Conservation (phyloP, 2,888 invertebrate species). For the Rhodophaea formosa region DNA sequence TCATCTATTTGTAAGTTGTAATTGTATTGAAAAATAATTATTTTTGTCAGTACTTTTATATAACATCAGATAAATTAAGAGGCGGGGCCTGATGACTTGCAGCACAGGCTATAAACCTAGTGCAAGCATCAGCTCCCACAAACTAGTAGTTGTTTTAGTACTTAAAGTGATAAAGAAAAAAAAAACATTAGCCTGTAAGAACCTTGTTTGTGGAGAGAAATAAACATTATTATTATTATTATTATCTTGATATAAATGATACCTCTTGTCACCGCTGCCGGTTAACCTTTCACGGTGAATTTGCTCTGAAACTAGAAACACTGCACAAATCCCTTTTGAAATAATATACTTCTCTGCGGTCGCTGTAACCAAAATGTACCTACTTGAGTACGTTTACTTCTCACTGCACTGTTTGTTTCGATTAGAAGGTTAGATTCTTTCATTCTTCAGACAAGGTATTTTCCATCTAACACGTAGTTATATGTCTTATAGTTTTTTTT, state of each 20-base stretch:
- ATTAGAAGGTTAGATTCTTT: background rate
- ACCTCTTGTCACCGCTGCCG: background rate
- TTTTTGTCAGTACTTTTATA: no score
- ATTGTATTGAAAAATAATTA: no score
- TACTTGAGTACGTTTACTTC: background rate
- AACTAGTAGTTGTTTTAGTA: no score
- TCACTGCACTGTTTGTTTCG: background rate
- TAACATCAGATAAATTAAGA: no score
- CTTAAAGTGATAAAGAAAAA: no score
- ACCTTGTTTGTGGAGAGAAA: no score
- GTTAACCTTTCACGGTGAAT: background rate
- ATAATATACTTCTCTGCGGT: background rate
- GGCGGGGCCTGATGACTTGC: no score
- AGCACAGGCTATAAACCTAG: no score
- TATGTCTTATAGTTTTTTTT: background rate
- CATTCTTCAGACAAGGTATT: background rate
- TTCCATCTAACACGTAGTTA: background rate
- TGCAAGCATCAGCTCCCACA: no score
- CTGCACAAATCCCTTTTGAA: conserved; percentile 4
- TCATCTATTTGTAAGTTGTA: no score
- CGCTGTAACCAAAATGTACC: conserved; percentile 3
- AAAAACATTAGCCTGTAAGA: no score
- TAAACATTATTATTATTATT: no score
- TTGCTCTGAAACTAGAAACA: conserved; percentile 1
- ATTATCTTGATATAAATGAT: background rate